phyloP scores from a whole-genome alignment of 2,888 invertebrate species.

The Gisinianus flammeolus region DNA sequence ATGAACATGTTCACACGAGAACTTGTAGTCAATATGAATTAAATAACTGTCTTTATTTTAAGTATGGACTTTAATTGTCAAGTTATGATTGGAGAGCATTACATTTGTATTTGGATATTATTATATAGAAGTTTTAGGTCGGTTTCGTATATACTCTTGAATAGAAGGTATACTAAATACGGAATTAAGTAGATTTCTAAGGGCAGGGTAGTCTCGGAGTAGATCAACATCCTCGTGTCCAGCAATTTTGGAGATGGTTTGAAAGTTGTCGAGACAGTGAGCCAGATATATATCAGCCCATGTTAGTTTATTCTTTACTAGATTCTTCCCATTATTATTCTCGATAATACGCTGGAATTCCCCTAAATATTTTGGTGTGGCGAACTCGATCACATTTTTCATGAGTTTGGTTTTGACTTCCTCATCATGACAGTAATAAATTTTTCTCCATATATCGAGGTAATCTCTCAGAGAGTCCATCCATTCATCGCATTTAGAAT shows the following conservation, averaged over 20 bases:
- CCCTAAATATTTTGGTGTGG: slow-evolving; percentile 11
- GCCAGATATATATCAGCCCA: slow-evolving; percentile 37
- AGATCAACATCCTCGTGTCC: slow-evolving; percentile 22
- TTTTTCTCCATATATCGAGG: slow-evolving; percentile 17
- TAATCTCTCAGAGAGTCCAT: slow-evolving; percentile 28
- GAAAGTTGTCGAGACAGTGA: slow-evolving; percentile 6
- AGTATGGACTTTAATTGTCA: too few species aligned
- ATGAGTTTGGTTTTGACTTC: background rate
- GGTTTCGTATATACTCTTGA: slow-evolving; percentile 6
- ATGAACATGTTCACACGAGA: too few species aligned
- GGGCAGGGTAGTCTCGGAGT: background rate
- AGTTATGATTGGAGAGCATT: too few species aligned
- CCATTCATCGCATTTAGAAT: slow-evolving; percentile 38
- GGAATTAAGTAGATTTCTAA: slow-evolving; percentile 11
- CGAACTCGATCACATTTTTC: background rate
- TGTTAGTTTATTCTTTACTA: slow-evolving; percentile 27
- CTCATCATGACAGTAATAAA: background rate
- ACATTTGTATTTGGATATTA: too few species aligned
- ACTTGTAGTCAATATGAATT: too few species aligned
- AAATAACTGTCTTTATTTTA: too few species aligned
- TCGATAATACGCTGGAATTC: slow-evolving; percentile 21
- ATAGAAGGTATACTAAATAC: slow-evolving; percentile 22
- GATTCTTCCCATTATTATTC: slow-evolving; percentile 20
- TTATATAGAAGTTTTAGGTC: slow-evolving; percentile 32
- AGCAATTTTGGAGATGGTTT: background rate